Evolutionary conservation across 2,113 vertebrate genomes (phyloP), one percentile per base, ranked within the genome.

Genomic region (Nyctibius bracteatus): DNA sequence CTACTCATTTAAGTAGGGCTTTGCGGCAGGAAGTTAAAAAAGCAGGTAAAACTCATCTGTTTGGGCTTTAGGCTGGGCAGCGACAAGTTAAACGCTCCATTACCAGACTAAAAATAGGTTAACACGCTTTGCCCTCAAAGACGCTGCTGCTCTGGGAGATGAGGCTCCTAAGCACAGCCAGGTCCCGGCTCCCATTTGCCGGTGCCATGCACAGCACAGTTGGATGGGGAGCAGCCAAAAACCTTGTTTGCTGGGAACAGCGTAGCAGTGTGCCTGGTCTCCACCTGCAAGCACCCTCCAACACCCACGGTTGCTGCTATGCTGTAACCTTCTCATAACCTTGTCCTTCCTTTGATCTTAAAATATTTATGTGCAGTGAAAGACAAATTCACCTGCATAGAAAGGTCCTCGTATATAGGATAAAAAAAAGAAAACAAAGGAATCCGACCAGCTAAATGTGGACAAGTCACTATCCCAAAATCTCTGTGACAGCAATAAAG

Each of bases 181-280:
- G n/a, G 13, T 21, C 70, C 31, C 1, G 1, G 49, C 25, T 52
- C 15, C 57, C 28, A 41, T 28, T 71, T 30, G 31, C 68, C 5
- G 1, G 30, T 73, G 68, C n/a, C 39, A 15, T 0, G 0, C 39
- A 14, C 2, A 4, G 72, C 33, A 39, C 23, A 9, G 51, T 6
- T 39, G 37, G 51, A 41, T 30, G 30, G 28, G 8, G 30, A 85
- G 49, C 41, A 66, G 33, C 58, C 33, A 37, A 46, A 86, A 44
- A 0, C 1, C 24, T 41, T 14, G 1, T 58, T 54, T 62, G n/a
- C 67, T 1, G 0, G 57, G 16, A 80, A 27, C 1, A 3, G 5
- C 1, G 0, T 1, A 6, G 66, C 63, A 24, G 0, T 1, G 1
- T 31, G 52, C 10, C 35, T 59, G 47, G 22, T 37, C 22, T 61